Evolutionary conservation across 1,140 invertebrate species (phyloP).

Genomic region (Musca vetustissima): DNA sequence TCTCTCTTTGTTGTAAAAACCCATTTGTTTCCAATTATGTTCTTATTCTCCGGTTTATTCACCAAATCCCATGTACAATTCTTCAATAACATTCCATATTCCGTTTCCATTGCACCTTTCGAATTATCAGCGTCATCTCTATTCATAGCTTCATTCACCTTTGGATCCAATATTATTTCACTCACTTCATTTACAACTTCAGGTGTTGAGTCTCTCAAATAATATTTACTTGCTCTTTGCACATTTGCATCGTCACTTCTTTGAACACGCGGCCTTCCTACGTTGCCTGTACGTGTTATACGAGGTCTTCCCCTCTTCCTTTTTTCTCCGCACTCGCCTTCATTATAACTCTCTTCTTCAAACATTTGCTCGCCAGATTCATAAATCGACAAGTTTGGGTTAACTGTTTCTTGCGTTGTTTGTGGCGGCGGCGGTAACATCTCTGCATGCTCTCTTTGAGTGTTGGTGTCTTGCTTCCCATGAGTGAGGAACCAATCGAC

Average conservation of each 20-base stretch:
- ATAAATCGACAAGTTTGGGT: no score
- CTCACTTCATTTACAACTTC: not conserved
- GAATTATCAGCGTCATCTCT: not conserved
- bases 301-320: not conserved
- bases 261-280: not conserved
- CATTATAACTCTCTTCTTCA: no score
- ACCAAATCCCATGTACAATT: not conserved
- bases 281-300: not conserved
- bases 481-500: no score
- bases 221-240: not conserved
- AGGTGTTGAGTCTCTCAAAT: not conserved
- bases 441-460: no score
- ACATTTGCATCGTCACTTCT: no score
- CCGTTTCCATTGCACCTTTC: slow-evolving; percentile 12
- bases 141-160: not conserved
- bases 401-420: no score
- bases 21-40: slow-evolving; percentile 14
- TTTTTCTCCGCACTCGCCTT: no score
- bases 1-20: slow-evolving; percentile 11
- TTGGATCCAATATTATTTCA: not conserved
- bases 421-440: no score
- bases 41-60: not conserved
- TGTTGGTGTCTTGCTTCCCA: no score
- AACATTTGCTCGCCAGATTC: no score
- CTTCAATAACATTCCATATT: slow-evolving; percentile 8